Base-by-base conservation (phyloP, 2,113 vertebrate genomes). In the Xiphorhynchus elegans region DNA sequence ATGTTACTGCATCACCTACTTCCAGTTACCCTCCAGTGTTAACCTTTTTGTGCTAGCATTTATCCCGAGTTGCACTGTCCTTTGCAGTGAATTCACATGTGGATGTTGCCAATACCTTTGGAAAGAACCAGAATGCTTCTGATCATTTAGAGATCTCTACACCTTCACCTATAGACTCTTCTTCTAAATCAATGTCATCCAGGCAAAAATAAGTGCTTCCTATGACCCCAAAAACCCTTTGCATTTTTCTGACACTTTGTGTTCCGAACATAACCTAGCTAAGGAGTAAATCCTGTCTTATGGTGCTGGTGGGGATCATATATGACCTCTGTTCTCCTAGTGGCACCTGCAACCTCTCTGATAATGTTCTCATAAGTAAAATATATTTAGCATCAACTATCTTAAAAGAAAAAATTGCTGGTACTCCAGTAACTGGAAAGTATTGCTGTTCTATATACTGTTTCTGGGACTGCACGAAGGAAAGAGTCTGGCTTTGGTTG, bases 321-420 rank as follows among this genome's bases (percentile, higher is more conserved):
- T 60, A 4, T 56, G 46, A 73, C 10, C 8, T 66, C 55, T 66
- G 7, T 39, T 81, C 69, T 79, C 33, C 47, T 77, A 39, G n/a
- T 0, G 0, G 6, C 40, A 17, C 6, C 17, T 87, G 7, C 1
- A 11, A 59, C 55, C 35, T 68, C 35, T 68, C 35, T 53, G 10
- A 46, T 86, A 49, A 40, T 42, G 33, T 72, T n/a, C 39, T 80
- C 24, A 40, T 39, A 70, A 37, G 21, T 25, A 64, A 49, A 28
- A 72, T 80, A 52, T 47, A 66, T 19, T 82, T 49, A 68, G 19
- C 10, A 55, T 50, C 31, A 68, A 10, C 13, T 42, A 1, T 4
- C 37, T 77, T 63, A 80, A 81, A 52, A 5, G 2, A 24, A 37
- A 58, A 4, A 58, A 35, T 26, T 7, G 6, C 3, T 40, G 8